A percentile compares a stretch with the other conserved stretches of the same genome.
Evolutionary conservation across 2,888 invertebrate genomes (phyloP).

Genomic region (Trichopoda pennipes): DNA sequence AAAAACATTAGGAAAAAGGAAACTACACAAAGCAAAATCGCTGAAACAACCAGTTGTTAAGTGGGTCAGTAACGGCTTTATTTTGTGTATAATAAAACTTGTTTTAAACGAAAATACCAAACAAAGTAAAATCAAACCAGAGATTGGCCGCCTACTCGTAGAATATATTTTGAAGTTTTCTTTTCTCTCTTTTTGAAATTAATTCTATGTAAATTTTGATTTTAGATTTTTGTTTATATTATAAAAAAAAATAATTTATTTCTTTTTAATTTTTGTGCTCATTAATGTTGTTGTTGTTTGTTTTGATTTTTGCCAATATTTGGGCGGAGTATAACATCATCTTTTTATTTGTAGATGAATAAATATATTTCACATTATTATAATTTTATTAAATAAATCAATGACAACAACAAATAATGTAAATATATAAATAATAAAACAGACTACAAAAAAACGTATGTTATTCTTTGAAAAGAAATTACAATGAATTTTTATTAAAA

Average conservation of each 20-base stretch:
- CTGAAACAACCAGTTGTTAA: too few species aligned
- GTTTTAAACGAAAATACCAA: too few species aligned
- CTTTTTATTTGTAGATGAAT: slow-evolving; percentile 26
- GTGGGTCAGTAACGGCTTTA: too few species aligned
- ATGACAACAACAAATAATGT: slow-evolving; percentile 29
- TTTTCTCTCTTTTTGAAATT: too few species aligned
- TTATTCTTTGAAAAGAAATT: slow-evolving; percentile 33
- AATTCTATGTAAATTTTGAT: neutral
- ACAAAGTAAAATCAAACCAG: too few species aligned
- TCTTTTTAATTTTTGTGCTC: slow-evolving; percentile 1
- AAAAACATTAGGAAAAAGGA: too few species aligned
- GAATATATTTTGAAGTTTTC: too few species aligned
- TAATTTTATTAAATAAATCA: slow-evolving; percentile 30
- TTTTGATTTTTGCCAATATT: neutral
- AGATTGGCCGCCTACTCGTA: too few species aligned
- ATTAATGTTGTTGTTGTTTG: neutral
- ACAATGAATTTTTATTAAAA: slow-evolving; percentile 38
- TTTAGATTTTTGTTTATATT: neutral
- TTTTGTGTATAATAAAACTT: too few species aligned
- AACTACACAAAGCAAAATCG: too few species aligned
- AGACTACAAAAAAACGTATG: slow-evolving; percentile 6
- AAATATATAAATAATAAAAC: neutral
- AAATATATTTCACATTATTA: slow-evolving; percentile 20
- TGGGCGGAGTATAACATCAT: slow-evolving; percentile 37
- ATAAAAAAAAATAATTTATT: too few species aligned